Percentiles rank a stretch among this genome's conserved stretches.
Conservation (phyloP, 2,888 invertebrate species). For the Tenthredo amoena region DNA sequence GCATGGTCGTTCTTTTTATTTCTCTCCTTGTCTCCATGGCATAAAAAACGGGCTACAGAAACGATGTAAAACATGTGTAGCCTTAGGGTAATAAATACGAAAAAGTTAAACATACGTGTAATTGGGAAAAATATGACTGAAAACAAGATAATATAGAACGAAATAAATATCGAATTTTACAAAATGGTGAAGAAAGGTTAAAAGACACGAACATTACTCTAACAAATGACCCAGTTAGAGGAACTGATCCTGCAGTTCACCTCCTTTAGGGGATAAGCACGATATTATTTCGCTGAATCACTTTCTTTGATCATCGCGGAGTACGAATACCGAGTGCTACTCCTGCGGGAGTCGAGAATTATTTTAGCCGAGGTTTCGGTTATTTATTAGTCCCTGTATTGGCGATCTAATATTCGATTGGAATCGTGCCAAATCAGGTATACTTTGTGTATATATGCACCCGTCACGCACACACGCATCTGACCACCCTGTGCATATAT, state of each 20-base stretch:
- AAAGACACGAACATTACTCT: neutral
- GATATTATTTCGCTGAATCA: slow-evolving; percentile 37
- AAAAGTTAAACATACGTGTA: neutral
- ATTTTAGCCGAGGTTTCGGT: slow-evolving; percentile 68
- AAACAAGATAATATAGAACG: slow-evolving; percentile 23
- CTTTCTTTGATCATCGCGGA: slow-evolving; percentile 43
- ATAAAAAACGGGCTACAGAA: neutral
- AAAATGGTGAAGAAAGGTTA: neutral
- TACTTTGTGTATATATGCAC: slow-evolving; percentile 11
- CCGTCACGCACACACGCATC: neutral
- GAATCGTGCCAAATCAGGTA: slow-evolving; percentile 62
- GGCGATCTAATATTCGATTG: slow-evolving; percentile 70
- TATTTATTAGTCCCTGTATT: slow-evolving; percentile 70
- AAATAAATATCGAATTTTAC: neutral
- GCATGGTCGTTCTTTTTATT: neutral
- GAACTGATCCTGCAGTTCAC: neutral
- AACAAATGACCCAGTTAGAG: neutral
- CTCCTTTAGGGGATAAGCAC: neutral
- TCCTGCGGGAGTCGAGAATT: slow-evolving; percentile 62
- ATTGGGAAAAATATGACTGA: slow-evolving; percentile 16
- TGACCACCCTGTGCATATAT: neutral
- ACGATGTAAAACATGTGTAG: neutral
- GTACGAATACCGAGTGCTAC: neutral
- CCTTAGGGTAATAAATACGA: neutral
- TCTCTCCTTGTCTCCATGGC: neutral